Conservation (phyloP, 2,797 vertebrate genomes). For the Rhabdophis nuchalis region DNA sequence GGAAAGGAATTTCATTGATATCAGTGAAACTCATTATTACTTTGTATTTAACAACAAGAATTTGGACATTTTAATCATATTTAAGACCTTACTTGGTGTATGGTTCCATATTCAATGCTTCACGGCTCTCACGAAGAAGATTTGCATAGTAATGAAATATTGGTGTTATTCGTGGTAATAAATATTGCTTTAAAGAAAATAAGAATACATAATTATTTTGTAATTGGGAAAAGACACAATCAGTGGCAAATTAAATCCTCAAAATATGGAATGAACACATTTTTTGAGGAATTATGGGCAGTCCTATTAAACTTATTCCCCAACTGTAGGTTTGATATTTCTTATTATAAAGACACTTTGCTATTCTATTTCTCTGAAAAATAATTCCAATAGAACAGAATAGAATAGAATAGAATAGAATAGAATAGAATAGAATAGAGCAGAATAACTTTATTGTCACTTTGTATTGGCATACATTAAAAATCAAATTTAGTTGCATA, state of each 20-base stretch:
- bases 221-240: constrained; percentile 8
- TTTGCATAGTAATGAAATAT: constrained; percentile 70
- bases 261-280: neutral
- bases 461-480: too few relatives aligned
- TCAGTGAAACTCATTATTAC: neutral
- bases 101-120: neutral
- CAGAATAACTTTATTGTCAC: too few relatives aligned
- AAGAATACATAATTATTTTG: constrained; percentile 40
- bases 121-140: constrained; percentile 62
- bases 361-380: neutral
- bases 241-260: neutral
- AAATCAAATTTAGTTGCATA: too few relatives aligned
- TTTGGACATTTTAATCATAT: neutral
- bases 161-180: constrained; percentile 71
- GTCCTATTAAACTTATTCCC: neutral
- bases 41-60: neutral
- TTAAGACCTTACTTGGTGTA: constrained; percentile 67
- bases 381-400: neutral
- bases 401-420: too few relatives aligned
- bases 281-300: neutral
- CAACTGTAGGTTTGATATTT: neutral
- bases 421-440: too few relatives aligned
- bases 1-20: neutral
- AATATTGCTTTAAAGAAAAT: constrained; percentile 74
- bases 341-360: neutral